Evolutionary conservation across 2,113 vertebrate genomes (phyloP).

Genomic region (Spheniscus mendiculus): DNA sequence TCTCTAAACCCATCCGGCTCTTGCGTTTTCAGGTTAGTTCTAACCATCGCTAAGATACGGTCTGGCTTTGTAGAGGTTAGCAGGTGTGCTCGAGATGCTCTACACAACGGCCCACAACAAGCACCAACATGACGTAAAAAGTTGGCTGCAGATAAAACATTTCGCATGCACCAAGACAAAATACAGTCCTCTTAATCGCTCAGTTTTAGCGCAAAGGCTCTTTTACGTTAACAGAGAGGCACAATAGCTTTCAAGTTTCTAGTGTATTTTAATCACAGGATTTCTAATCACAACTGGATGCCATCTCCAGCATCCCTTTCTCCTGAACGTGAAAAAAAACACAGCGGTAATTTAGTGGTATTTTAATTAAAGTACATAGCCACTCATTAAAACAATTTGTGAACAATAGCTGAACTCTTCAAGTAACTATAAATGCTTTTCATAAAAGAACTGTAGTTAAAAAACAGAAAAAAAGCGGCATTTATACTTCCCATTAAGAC

Average conservation of each 20-base stretch:
- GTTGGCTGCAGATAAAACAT: not conserved
- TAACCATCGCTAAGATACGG: accelerated
- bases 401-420: not conserved
- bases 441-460: not conserved
- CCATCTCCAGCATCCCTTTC: not conserved
- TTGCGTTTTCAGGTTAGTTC: not conserved
- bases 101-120: not conserved
- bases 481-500: no score
- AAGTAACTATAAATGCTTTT: not conserved
- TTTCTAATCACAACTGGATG: not conserved
- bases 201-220: not conserved
- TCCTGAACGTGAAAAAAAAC: not conserved
- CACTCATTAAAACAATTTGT: not conserved
- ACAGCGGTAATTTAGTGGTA: accelerated
- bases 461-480: accelerated
- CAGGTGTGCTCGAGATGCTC: not conserved
- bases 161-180: not conserved
- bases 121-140: not conserved
- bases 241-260: not conserved
- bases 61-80: not conserved
- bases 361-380: not conserved
- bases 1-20: not conserved
- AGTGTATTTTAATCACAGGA: not conserved
- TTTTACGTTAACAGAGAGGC: not conserved
- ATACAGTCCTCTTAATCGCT: not conserved